Evolutionary conservation across 2,113 vertebrate species (phyloP).

Genomic region (Malaclemys terrapin): DNA sequence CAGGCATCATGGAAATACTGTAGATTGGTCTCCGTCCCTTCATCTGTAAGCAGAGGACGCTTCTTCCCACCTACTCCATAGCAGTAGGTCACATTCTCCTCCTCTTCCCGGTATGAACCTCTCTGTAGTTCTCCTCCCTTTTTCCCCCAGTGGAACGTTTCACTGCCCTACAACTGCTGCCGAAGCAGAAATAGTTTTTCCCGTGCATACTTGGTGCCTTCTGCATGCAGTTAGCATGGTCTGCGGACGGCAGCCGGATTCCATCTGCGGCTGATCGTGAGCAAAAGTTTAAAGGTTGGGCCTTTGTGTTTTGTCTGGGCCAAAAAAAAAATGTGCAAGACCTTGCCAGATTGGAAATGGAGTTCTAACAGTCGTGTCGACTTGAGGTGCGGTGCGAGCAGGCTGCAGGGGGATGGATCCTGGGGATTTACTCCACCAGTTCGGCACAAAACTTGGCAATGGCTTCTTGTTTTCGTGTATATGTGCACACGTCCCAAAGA

Average conservation of each 20-base stretch:
- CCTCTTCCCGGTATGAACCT: not conserved
- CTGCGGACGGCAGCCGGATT: not conserved
- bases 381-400: not conserved
- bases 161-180: not conserved
- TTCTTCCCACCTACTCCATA: not conserved
- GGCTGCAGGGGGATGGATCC: not conserved
- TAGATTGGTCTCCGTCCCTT: not conserved
- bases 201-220: not conserved
- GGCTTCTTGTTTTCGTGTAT: not conserved
- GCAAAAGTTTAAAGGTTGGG: not conserved
- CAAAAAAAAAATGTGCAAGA: not conserved
- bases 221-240: not conserved
- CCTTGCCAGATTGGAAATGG: not conserved
- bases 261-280: not conserved
- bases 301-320: not conserved
- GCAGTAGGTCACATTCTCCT: not conserved
- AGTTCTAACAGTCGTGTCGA: not conserved
- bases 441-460: not conserved
- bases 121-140: not conserved
- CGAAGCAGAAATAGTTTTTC: not conserved
- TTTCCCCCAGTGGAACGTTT: not conserved
- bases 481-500: not conserved
- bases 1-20: not conserved
- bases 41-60: not conserved
- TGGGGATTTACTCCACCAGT: not conserved